Conservation (phyloP, 1,140 invertebrate genomes). For the Thereuonema tuberculata region DNA sequence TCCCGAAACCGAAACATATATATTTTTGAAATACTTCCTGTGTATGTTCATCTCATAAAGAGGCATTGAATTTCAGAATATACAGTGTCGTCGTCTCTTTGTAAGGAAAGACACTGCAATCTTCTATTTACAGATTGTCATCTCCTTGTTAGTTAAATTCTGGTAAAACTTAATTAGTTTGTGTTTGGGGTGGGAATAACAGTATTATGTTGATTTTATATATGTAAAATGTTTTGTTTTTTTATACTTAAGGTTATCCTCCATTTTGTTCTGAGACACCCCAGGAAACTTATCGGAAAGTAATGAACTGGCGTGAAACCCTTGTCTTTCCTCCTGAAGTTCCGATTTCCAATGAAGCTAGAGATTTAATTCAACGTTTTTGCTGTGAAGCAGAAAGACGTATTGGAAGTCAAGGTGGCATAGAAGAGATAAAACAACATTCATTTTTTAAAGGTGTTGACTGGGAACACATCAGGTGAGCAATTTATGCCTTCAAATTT, state of each 20-base stretch:
- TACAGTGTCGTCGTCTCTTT: no score
- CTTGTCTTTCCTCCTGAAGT: conserved; percentile 97
- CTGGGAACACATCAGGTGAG: conserved; percentile 69
- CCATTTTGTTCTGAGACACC: conserved; percentile 99
- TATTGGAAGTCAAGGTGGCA: conserved; percentile 33
- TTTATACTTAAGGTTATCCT: conserved; percentile 61
- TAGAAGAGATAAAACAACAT: conserved; percentile 41
- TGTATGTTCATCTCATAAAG: no score
- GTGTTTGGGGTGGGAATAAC: no score
- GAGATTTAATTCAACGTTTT: conserved; percentile 45
- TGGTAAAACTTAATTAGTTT: no score
- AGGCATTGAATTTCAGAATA: no score
- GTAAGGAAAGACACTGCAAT: no score
- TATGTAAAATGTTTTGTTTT: no score
- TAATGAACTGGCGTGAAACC: conserved; percentile 98
- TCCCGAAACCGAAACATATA: no score
- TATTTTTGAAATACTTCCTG: no score
- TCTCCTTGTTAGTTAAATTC: no score
- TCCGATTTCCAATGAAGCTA: conserved; percentile 78
- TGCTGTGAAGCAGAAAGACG: conserved; percentile 88
- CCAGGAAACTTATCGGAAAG: conserved; percentile 98
- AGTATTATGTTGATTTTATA: no score
- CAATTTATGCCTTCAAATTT: neutral
- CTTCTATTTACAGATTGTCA: no score
- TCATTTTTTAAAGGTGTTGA: conserved; percentile 43